These are phyloP conservation scores for Calephelis perditalis DNA, from an alignment of 2,888 invertebrate genomes.

Conservation along the genomic window DNA sequence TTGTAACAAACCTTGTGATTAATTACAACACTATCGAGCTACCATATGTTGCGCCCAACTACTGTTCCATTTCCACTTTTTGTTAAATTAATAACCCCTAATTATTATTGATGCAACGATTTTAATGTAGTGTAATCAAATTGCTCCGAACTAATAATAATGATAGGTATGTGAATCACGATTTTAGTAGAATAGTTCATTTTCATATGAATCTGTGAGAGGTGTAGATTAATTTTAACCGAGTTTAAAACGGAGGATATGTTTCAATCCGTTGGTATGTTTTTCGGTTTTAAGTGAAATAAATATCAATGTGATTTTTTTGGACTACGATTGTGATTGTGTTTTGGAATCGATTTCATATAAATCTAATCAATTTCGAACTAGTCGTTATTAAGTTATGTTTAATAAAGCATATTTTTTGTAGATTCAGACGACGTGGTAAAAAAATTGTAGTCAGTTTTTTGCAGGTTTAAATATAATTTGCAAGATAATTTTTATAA, in stretches of 20 bases:
- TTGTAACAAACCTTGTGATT: slow-evolving; percentile 64
- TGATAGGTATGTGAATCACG: neutral
- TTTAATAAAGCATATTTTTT: no score
- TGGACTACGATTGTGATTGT: no score
- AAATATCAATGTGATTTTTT: no score
- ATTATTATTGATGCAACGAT: slow-evolving; percentile 39
- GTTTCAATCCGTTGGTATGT: neutral
- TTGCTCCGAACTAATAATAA: slow-evolving; percentile 7
- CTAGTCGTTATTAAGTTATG: no score
- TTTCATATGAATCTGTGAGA: neutral
- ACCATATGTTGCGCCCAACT: slow-evolving; percentile 66
- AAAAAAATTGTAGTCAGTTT: no score
- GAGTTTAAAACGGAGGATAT: no score
- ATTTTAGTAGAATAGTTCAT: slow-evolving; percentile 14
- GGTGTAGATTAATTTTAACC: no score
- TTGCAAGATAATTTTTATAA: no score
- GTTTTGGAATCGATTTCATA: no score
- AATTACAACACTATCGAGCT: slow-evolving; percentile 62
- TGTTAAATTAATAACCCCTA: slow-evolving; percentile 53
- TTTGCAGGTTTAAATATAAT: no score
- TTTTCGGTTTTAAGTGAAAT: neutral
- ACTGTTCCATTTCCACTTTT: slow-evolving; percentile 59
- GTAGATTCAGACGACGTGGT: no score
- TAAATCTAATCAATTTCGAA: no score
- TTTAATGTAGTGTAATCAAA: slow-evolving; percentile 10